Evolutionary conservation across 2,797 vertebrate species (phyloP).

Genomic region (Peromyscus aztecus): DNA sequence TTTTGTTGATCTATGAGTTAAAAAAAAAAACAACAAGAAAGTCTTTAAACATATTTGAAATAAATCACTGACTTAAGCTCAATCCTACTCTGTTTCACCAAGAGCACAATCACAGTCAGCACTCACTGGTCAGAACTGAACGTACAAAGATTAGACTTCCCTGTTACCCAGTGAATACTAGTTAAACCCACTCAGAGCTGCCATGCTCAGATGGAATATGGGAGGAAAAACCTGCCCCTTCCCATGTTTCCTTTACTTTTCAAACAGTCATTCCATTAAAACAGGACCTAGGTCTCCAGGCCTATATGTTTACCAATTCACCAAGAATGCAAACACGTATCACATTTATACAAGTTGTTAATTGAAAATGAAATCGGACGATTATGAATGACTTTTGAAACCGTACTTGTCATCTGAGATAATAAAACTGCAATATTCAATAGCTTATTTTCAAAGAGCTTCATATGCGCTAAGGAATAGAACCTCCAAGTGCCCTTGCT

Average conservation of each 20-base stretch:
- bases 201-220: neutral
- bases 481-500: neutral
- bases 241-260: neutral
- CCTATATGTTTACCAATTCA: neutral
- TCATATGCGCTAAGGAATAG: neutral
- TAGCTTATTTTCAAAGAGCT: neutral
- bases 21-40: slow-evolving; percentile 38
- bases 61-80: neutral
- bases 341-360: slow-evolving; percentile 5
- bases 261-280: neutral
- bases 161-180: neutral
- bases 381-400: neutral
- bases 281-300: neutral
- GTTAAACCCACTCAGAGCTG: neutral
- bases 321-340: slow-evolving; percentile 35
- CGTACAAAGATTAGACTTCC: neutral
- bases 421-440: neutral
- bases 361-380: slow-evolving; percentile 28
- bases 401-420: neutral
- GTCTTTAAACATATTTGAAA: slow-evolving; percentile 28
- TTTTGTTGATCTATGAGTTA: slow-evolving; percentile 95
- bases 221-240: neutral
- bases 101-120: slow-evolving; percentile 16
- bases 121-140: neutral
- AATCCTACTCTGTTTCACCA: neutral